Base-by-base conservation (phyloP, 2,888 invertebrate species). In the Osmoderma eremita region DNA sequence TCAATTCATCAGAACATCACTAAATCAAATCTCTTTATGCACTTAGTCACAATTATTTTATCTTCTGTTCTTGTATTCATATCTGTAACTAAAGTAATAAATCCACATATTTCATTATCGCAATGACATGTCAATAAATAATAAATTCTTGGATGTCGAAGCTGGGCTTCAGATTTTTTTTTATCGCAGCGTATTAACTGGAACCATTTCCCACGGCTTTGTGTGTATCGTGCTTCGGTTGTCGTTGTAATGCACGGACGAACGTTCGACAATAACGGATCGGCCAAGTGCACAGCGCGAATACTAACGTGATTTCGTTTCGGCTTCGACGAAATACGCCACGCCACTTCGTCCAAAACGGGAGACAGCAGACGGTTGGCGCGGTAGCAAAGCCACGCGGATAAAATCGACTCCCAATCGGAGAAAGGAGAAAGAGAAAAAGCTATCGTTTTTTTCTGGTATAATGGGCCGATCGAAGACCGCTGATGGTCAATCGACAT, bases 241-340 rank as follows among this genome's bases (percentile, higher is more conserved):
- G 12, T 53, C 13, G 18, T 53, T 38, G 17, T 38, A 38, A 53
- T 39, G 53, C 53, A 39, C 38, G 53, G 17, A n/a, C 49, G 53
- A 38, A 1, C 12, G 17, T 53, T 53, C 53, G 18, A 53, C 38
- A 53, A 38, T 53, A 53, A 36, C 53, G 53, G 53, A 38, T 36
- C 53, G 38, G 8, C 38, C 53, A 17, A 38, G 38, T 53, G 38
- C 38, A 53, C 53, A 53, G 18, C 38, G 18, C 38, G 53, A 53
- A 53, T 53, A 18, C 53, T 53, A 53, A 39, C 53, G 13, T 38
- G 53, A 53, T 53, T 39, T 53, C 17, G 17, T 39, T 53, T 53
- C 38, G 53, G 38, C 36, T 53, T 53, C 53, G 39, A 53, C 18
- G 38, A 39, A 53, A 38, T 10, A 30, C 30, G 30, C 10, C 10